Percentiles rank a stretch among this genome's conserved stretches.
These are phyloP conservation scores for Myanophis thanlyinensis DNA, from an alignment of 2,113 vertebrate species.

Conservation along the genomic window DNA sequence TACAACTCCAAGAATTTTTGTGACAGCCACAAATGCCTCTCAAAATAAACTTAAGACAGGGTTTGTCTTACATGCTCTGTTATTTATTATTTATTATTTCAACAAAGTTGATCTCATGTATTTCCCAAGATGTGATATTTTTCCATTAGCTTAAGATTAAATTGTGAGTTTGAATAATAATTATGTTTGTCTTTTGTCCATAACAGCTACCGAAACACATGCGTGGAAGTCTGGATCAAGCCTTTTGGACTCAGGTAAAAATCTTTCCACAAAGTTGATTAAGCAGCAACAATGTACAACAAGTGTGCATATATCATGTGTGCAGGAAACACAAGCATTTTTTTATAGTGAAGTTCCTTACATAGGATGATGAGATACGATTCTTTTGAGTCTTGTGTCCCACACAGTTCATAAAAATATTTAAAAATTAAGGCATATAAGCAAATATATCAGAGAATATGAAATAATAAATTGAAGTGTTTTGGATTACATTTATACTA, in stretches of 20 bases:
- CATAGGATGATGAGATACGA: neutral
- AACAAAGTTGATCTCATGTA: neutral
- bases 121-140: neutral
- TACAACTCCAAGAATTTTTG: neutral
- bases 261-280: neutral
- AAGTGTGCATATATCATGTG: neutral
- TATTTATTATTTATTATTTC: neutral
- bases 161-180: conserved; percentile 37
- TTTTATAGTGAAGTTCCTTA: neutral
- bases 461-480: neutral
- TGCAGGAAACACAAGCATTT: neutral
- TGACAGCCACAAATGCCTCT: neutral
- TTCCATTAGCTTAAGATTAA: neutral
- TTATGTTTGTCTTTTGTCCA: conserved; percentile 60
- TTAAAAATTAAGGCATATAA: neutral
- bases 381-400: neutral
- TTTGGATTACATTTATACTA: neutral
- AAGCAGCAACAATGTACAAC: neutral
- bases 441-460: neutral
- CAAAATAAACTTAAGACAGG: neutral
- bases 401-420: neutral
- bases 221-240: conserved; percentile 76
- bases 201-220: conserved; percentile 76
- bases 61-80: neutral
- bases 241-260: conserved; percentile 82